Conservation (phyloP, 2,797 vertebrate species). For the Coccyzus lansbergi region DNA sequence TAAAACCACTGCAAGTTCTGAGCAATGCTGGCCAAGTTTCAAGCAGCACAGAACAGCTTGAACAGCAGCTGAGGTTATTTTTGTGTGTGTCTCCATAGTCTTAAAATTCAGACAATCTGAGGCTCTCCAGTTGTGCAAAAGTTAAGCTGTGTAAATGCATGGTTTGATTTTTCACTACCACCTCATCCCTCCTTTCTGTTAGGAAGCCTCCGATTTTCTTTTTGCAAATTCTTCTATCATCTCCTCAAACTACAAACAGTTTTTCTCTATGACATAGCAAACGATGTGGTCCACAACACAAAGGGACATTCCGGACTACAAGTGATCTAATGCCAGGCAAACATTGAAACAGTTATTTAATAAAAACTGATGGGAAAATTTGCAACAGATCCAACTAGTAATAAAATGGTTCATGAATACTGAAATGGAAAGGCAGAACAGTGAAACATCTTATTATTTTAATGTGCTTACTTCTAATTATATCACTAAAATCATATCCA, state of each 20-base stretch:
- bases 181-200: background rate
- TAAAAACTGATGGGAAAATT: background rate
- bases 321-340: background rate
- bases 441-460: background rate
- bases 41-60: background rate
- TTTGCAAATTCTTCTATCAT: background rate
- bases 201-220: background rate
- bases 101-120: slow-evolving; percentile 24
- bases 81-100: background rate
- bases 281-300: background rate
- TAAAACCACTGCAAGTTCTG: background rate
- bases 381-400: background rate
- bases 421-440: background rate
- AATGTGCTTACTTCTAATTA: background rate
- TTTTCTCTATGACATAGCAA: background rate
- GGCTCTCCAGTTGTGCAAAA: background rate
- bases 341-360: background rate
- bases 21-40: background rate
- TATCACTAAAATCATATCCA: background rate
- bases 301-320: background rate
- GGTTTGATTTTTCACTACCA: background rate
- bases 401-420: background rate
- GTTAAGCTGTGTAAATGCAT: background rate
- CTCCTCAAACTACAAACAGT: background rate
- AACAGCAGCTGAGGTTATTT: slow-evolving; percentile 24